Conservation (phyloP, 1,140 invertebrate genomes). For the Oncopeltus fasciatus region DNA sequence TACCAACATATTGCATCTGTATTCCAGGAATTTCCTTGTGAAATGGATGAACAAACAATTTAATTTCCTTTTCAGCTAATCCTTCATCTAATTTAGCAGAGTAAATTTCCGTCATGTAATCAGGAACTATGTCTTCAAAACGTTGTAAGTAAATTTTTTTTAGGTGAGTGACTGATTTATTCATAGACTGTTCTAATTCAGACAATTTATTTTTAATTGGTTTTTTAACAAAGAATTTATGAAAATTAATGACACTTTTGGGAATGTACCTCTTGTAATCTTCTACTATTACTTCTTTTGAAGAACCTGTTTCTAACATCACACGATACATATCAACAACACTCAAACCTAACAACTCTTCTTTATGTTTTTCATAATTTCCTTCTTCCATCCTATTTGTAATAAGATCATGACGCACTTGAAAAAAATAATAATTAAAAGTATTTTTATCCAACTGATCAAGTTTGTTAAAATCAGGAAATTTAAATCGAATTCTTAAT, state of each 20-base stretch:
- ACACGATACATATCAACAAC: constrained; percentile 73
- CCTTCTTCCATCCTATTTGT: constrained; percentile 63
- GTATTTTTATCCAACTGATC: constrained; percentile 52
- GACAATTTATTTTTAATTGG: constrained; percentile 52
- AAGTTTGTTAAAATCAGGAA: constrained; percentile 44
- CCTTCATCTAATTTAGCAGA: constrained; percentile 47
- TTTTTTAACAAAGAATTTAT: constrained; percentile 57
- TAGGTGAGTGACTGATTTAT: constrained; percentile 46
- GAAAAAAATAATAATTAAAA: constrained; percentile 73
- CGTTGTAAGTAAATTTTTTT: constrained; percentile 66
- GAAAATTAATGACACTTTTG: constrained; percentile 53
- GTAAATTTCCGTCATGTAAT: constrained; percentile 65
- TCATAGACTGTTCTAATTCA: constrained; percentile 37
- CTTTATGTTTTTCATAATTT: constrained; percentile 53
- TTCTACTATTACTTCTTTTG: constrained; percentile 46
- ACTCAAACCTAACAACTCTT: constrained; percentile 61
- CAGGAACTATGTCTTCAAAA: constrained; percentile 57
- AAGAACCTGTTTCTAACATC: constrained; percentile 52
- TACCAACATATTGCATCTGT: constrained; percentile 40
- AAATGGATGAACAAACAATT: constrained; percentile 52
- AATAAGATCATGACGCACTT: constrained; percentile 64
- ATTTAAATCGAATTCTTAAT: constrained; percentile 61
- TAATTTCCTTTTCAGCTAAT: constrained; percentile 39
- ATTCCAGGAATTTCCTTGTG: constrained; percentile 49
- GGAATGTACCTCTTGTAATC: constrained; percentile 68